These are phyloP conservation scores for Microctonus brassicae DNA, from an alignment of 2,888 invertebrate genomes.

Conservation along the genomic window DNA sequence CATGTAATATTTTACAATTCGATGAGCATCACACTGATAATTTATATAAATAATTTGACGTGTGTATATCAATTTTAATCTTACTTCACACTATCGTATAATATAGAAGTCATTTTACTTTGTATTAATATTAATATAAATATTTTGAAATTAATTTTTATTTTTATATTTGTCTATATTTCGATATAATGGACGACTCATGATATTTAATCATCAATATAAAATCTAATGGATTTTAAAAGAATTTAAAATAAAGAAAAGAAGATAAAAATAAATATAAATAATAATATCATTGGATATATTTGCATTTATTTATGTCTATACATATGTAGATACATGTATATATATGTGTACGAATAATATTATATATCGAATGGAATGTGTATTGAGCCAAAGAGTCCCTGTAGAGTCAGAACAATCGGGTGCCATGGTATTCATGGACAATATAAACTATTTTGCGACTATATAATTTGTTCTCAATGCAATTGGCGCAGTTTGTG, in stretches of 20 bases:
- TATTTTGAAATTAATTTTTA: neutral
- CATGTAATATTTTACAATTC: neutral
- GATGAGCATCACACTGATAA: neutral
- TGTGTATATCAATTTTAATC: neutral
- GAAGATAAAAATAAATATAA: neutral
- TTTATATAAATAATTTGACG: neutral
- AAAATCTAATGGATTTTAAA: neutral
- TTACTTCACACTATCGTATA: neutral
- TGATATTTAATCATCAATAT: neutral
- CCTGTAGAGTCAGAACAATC: conserved; percentile 30
- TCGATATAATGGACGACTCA: neutral
- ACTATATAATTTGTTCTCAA: conserved; percentile 28
- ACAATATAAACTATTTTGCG: conserved; percentile 48
- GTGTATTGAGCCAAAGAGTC: conserved; percentile 18
- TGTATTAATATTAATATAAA: neutral
- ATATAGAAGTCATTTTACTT: too few relatives aligned
- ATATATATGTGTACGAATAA: neutral
- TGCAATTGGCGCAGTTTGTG: conserved; percentile 44
- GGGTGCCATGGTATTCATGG: conserved; percentile 38
- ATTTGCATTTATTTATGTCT: too few relatives aligned
- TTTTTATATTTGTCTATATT: neutral
- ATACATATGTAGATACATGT: neutral
- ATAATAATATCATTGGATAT: neutral
- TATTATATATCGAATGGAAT: conserved; percentile 1
- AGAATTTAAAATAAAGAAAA: neutral